These are phyloP conservation scores for Chironomus riparius DNA, from an alignment of 2,888 invertebrate genomes.

Conservation along the genomic window DNA sequence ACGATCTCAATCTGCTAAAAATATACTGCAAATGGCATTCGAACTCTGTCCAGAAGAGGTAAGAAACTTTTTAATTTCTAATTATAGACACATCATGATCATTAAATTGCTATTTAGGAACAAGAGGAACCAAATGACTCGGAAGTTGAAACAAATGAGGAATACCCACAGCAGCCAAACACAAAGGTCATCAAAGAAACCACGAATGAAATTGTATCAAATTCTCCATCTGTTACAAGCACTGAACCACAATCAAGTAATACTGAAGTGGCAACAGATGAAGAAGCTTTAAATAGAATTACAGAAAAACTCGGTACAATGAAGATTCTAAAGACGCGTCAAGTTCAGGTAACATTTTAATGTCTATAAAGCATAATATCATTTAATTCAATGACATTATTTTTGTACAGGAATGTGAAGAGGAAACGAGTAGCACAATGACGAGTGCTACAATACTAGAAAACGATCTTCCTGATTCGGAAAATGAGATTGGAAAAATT, in stretches of 20 bases:
- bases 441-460: not conserved
- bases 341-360: not conserved
- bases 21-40: constrained; percentile 70
- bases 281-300: constrained; percentile 6
- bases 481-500: not conserved
- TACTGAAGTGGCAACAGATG: not conserved
- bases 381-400: too few species aligned
- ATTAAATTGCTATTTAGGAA: constrained; percentile 33
- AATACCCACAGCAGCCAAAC: constrained; percentile 27
- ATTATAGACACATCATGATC: too few species aligned
- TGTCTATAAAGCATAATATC: not conserved
- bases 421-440: not conserved
- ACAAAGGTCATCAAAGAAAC: not conserved
- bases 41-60: constrained; percentile 66
- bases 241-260: too few species aligned
- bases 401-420: too few species aligned
- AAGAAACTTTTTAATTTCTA: constrained; percentile 1
- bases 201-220: not conserved
- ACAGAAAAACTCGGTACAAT: constrained; percentile 12
- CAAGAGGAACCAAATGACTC: constrained; percentile 42
- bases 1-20: constrained; percentile 85
- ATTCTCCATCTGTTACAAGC: not conserved
- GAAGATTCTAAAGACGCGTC: not conserved
- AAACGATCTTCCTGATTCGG: not conserved
- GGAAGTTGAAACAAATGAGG: constrained; percentile 39